A percentile compares a stretch with the other conserved stretches of the same genome.
These are phyloP conservation scores for Remorina albescens DNA, from an alignment of 2,797 vertebrate genomes.

Conservation along the genomic window DNA sequence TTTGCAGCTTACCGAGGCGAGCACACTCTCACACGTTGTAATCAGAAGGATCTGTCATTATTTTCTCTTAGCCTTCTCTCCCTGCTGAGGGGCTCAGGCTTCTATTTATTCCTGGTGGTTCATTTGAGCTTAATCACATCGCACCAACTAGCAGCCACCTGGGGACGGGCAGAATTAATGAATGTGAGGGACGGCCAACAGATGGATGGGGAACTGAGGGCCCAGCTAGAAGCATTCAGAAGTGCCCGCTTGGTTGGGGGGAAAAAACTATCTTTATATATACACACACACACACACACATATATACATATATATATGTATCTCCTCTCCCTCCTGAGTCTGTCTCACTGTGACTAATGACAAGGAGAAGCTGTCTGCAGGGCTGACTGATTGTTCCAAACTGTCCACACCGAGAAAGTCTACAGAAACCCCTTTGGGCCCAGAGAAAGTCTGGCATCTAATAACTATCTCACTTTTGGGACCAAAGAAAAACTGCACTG, in stretches of 20 bases:
- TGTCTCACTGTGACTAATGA: slow-evolving; percentile 59
- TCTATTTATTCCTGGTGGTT: slow-evolving; percentile 76
- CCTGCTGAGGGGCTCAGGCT: slow-evolving; percentile 48
- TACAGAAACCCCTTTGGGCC: slow-evolving; percentile 43
- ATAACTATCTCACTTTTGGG: slow-evolving; percentile 44
- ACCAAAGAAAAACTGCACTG: slow-evolving; percentile 20
- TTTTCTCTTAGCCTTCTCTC: slow-evolving; percentile 30
- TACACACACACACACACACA: too few relatives aligned
- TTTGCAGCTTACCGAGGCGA: slow-evolving; percentile 40
- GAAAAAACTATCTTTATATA: slow-evolving; percentile 28
- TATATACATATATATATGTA: not conserved
- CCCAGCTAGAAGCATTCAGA: slow-evolving; percentile 47
- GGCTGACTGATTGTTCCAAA: slow-evolving; percentile 62
- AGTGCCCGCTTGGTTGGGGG: slow-evolving; percentile 51
- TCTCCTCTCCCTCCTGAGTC: slow-evolving; percentile 27
- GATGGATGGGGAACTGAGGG: slow-evolving; percentile 67
- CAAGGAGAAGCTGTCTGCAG: slow-evolving; percentile 57
- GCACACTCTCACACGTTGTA: slow-evolving; percentile 44
- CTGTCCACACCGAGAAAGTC: slow-evolving; percentile 54
- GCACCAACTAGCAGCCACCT: slow-evolving; percentile 70
- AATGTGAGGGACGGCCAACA: slow-evolving; percentile 70
- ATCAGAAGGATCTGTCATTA: slow-evolving; percentile 57
- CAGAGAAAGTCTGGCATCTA: slow-evolving; percentile 30
- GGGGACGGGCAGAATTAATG: slow-evolving; percentile 75
- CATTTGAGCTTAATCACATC: slow-evolving; percentile 79